Evolutionary conservation across 2,113 vertebrate genomes (phyloP), one percentile per base, ranked within the genome.

Genomic region (Rhizomys pruinosus): DNA sequence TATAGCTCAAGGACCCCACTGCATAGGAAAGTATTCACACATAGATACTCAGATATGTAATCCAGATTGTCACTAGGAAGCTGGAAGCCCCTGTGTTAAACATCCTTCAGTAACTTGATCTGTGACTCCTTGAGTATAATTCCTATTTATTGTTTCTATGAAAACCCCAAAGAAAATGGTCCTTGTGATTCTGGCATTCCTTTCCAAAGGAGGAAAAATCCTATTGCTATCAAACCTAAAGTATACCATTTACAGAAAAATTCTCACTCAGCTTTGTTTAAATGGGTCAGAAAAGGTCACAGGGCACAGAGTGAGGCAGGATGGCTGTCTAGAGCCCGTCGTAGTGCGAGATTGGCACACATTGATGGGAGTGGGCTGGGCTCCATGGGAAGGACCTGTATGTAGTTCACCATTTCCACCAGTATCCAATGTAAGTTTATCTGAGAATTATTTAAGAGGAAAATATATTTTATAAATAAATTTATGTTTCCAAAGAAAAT

Each of bases 391-490:
- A 95, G 57, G 55, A 88, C 94, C 77, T 89, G 27, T 80, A 96
- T 89, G 27, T 80, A 96, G 95, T 82, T 95, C 97, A 92, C 84
- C 91, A 71, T 96, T 95, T 94, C 97, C 42, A 68, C 94, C 69
- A 71, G 64, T 87, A 92, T 96, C 94, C 96, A 95, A 64, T 81
- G 76, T 95, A 96, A 94, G 95, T 97, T 97, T 92, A 97, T 82
- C 96, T 95, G 95, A 97, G 95, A 97, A 91, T 87, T 80, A 85
- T 34, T 97, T 96, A 95, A 96, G 92, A 20, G 17, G 87, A 96
- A 97, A 97, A 97, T 97, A 95, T 96, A 94, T 97, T 98, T 98
- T 97, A 97, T 97, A 98, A 98, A 97, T 98, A 96, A 86, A 92
- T 78, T 93, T 94, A 80, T 11, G 71, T 93, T 92, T 34, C 29